These are phyloP conservation scores for Erebia epiphron DNA, from an alignment of 2,888 invertebrate genomes.

Conservation along the genomic window DNA sequence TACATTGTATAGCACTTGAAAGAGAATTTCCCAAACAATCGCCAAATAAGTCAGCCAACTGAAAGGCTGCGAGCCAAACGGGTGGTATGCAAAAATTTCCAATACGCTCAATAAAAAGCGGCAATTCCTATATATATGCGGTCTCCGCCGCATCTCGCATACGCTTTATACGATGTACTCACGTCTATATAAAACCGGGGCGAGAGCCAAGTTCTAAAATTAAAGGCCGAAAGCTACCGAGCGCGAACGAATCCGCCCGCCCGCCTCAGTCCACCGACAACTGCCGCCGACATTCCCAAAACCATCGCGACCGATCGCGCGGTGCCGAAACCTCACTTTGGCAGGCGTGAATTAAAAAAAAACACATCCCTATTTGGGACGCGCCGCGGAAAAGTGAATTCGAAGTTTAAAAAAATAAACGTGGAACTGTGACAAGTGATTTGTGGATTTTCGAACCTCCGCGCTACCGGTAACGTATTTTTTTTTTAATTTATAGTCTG, in stretches of 20 bases:
- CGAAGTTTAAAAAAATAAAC: conserved; percentile 55
- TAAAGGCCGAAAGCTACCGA: conserved; percentile 80
- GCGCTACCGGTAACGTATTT: conserved; percentile 71
- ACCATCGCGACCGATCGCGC: conserved; percentile 63
- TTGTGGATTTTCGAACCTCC: conserved; percentile 66
- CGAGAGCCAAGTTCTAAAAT: conserved; percentile 86
- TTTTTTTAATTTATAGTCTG: conserved; percentile 51
- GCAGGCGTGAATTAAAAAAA: conserved; percentile 61
- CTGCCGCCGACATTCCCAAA: conserved; percentile 76
- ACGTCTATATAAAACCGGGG: conserved; percentile 84
- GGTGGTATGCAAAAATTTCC: conserved; percentile 74
- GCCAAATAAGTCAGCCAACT: conserved; percentile 54
- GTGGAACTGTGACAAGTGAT: conserved; percentile 73
- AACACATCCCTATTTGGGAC: conserved; percentile 56
- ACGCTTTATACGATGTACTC: conserved; percentile 82
- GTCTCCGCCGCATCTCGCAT: conserved; percentile 77
- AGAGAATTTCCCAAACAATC: conserved; percentile 22
- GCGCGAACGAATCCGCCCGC: conserved; percentile 72
- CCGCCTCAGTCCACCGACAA: conserved; percentile 79
- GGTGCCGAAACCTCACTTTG: conserved; percentile 67
- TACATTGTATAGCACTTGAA: background rate
- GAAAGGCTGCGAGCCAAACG: conserved; percentile 56
- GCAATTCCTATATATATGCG: conserved; percentile 81
- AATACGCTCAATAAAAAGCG: conserved; percentile 78
- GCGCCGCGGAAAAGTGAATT: conserved; percentile 59